Conservation (phyloP, 2,888 invertebrate genomes). For the Cephus spinipes region DNA sequence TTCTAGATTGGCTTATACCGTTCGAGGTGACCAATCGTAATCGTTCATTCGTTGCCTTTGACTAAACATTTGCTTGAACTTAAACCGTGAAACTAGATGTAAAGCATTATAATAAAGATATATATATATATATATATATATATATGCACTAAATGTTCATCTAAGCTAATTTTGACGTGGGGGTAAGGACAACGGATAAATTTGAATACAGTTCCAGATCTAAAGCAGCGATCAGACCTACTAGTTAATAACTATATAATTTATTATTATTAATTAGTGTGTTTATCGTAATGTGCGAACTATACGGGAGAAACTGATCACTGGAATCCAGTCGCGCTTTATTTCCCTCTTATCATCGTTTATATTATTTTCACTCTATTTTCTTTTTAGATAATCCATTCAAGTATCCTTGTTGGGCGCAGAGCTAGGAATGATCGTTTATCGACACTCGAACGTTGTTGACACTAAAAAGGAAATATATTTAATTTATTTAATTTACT, state of each 20-base stretch:
- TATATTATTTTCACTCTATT: not conserved
- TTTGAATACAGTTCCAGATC: not conserved
- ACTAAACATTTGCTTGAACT: conserved; percentile 7
- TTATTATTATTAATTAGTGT: conserved; percentile 15
- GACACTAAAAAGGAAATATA: not conserved
- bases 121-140: conserved; percentile 22
- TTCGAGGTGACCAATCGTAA: conserved; percentile 13
- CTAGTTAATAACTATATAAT: conserved; percentile 13
- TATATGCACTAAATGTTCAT: conserved; percentile 14
- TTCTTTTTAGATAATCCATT: too few species aligned
- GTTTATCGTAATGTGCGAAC: conserved; percentile 27
- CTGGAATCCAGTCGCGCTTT: not conserved
- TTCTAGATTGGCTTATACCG: not conserved
- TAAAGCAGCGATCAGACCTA: conserved; percentile 10
- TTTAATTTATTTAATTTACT: conserved; percentile 11
- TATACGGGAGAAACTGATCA: conserved; percentile 28
- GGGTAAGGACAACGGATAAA: not conserved
- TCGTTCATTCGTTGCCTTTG: conserved; percentile 14
- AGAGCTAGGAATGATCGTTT: not conserved
- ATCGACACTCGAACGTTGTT: not conserved
- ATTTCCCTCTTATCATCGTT: not conserved
- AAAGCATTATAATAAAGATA: conserved; percentile 13
- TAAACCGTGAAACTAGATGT: conserved; percentile 21
- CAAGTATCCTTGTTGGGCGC: not conserved
- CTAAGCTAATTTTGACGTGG: not conserved